Percentiles rank a stretch among this genome's conserved stretches.
phyloP scores from a whole-genome alignment of 2,888 invertebrate genomes.

The Gymnoscelis rufifasciata region DNA sequence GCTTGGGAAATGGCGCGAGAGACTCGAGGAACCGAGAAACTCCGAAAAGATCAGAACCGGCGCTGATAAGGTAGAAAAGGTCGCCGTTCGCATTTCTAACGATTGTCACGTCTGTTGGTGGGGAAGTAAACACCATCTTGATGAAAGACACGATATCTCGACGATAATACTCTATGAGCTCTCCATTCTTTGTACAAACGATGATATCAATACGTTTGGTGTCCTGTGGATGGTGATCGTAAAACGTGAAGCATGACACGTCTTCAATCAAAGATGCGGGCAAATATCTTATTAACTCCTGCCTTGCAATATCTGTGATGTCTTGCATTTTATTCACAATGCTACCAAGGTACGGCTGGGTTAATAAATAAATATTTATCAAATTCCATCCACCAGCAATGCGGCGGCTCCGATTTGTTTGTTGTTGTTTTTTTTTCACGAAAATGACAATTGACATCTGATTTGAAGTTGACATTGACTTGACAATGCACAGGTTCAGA shows the following conservation, averaged over 20 bases:
- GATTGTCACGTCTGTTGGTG: conserved; percentile 42
- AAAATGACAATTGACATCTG: too few species aligned
- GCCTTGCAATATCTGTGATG: conserved; percentile 38
- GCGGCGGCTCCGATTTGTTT: too few species aligned
- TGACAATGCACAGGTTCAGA: too few species aligned
- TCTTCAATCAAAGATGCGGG: conserved; percentile 47
- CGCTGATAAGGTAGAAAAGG: conserved; percentile 50
- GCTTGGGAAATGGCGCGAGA: too few species aligned
- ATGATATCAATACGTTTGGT: conserved; percentile 48
- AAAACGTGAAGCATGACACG: conserved; percentile 52
- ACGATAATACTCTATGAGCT: conserved; percentile 55
- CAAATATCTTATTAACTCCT: conserved; percentile 43
- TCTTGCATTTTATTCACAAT: conserved; percentile 21
- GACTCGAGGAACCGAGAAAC: too few species aligned
- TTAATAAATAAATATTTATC: too few species aligned
- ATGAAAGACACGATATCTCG: conserved; percentile 44
- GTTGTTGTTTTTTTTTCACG: too few species aligned
- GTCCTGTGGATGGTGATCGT: conserved; percentile 58
- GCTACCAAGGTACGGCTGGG: too few species aligned
- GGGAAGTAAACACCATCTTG: conserved; percentile 27
- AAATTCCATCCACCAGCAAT: too few species aligned
- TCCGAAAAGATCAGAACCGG: conserved; percentile 41
- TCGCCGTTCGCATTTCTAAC: conserved; percentile 50
- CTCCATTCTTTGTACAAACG: conserved; percentile 50
- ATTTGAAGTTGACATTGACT: too few species aligned